Conservation (phyloP, 2,113 vertebrate species). For the Heterocephalus glaber region DNA sequence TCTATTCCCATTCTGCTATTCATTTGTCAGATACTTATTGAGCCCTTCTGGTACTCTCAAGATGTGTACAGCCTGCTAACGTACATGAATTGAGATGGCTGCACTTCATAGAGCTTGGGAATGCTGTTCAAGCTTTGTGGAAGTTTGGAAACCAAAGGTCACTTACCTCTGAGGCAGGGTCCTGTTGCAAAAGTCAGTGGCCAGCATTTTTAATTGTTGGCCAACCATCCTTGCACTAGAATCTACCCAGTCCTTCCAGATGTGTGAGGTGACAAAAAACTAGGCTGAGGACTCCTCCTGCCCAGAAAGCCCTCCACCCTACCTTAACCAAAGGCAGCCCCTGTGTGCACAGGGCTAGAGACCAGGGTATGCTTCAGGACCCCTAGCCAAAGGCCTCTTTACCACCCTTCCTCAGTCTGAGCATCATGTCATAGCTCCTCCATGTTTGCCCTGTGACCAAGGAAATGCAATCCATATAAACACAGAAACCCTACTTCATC, state of each 20-base stretch:
- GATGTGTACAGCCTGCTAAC: not conserved
- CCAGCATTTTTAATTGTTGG: not conserved
- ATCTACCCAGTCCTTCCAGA: not conserved
- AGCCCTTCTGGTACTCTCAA: not conserved
- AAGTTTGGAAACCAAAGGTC: not conserved
- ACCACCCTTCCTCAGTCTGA: no score
- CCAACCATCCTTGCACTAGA: not conserved
- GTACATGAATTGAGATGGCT: not conserved
- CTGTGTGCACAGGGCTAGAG: not conserved
- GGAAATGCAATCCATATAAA: rapidly evolving
- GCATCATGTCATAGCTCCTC: not conserved
- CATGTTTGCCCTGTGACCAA: not conserved
- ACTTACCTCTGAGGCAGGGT: not conserved
- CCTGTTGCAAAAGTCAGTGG: not conserved
- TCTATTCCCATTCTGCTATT: not conserved
- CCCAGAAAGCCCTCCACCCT: not conserved
- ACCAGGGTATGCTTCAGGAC: not conserved
- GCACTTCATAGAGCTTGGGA: not conserved
- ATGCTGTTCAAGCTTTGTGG: not conserved
- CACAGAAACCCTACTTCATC: rapidly evolving
- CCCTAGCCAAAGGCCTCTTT: not conserved
- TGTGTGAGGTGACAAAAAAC: not conserved
- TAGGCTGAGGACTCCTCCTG: not conserved
- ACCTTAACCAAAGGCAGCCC: not conserved
- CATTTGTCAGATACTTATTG: not conserved